Evolutionary conservation across 2,888 invertebrate genomes (phyloP), one percentile per base, ranked within the genome.

Genomic region (Harpalus rufipes): DNA sequence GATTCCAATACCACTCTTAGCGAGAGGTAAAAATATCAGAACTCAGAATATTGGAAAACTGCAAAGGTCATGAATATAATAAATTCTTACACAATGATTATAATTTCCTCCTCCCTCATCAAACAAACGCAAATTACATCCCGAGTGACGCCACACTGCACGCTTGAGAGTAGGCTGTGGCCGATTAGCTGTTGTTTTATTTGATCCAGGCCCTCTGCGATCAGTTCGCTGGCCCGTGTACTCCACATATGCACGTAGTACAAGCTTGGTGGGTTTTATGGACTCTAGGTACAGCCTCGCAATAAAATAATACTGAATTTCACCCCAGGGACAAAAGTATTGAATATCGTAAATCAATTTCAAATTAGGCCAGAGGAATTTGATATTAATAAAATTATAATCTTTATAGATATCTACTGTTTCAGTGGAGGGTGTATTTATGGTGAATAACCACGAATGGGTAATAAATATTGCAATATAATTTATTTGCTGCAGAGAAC

Each of bases 151-250:
- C 32, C 65, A 65, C 14, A 39, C 63, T 10, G 14, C 68, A 68
- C 68, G 68, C 68, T 32, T 25, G n/a, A 18, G 25, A 68, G 68
- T 21, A 21, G 25, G 63, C 63, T 12, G 63, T 63, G 63, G 25
- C 68, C 39, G 68, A 68, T 68, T 68, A 68, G 68, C 39, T n/a
- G 39, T 68, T 68, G 68, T 68, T 68, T 68, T 68, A 39, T 68
- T 25, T 68, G n/a, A 68, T n/a, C 68, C 68, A 68, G 39, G 68
- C 68, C 68, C 68, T 68, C 68, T 68, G n/a, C 25, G 63, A 63
- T 63, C 21, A 25, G 68, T 18, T 63, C 63, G 21, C 21, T 21
- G 25, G 63, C 32, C 39, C 41, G 39, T 68, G 39, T 14, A 39
- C 39, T 41, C 25, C 25, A 68, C 68, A 68, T 68, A 68, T 39